phyloP scores from a whole-genome alignment of 1,140 invertebrate species.

The Drosophila carrolli region DNA sequence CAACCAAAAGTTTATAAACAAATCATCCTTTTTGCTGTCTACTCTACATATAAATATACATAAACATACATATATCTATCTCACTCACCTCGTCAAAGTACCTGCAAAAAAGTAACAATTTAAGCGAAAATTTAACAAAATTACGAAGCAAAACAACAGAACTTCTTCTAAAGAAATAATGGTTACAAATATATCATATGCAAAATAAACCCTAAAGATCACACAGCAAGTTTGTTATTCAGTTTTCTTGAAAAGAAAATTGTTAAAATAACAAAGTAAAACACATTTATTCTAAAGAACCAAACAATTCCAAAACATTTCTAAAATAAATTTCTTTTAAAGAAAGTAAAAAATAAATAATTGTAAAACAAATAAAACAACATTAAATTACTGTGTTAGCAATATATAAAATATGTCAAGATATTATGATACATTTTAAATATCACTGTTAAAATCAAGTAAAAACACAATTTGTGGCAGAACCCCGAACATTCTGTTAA shows the following conservation, averaged over 20 bases:
- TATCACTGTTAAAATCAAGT: background rate
- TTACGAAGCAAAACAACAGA: slow-evolving; percentile 19
- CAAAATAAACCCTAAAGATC: slow-evolving; percentile 12
- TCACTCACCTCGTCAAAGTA: slow-evolving; percentile 78
- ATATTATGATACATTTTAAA: slow-evolving; percentile 42
- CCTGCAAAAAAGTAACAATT: slow-evolving; percentile 56
- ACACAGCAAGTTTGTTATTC: slow-evolving; percentile 19
- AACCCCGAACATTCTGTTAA: slow-evolving; percentile 16
- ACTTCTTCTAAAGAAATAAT: slow-evolving; percentile 34
- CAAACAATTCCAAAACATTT: slow-evolving; percentile 31
- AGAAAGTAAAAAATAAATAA: slow-evolving; percentile 33
- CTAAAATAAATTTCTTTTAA: slow-evolving; percentile 31
- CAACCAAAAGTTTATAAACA: slow-evolving; percentile 45
- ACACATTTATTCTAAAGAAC: slow-evolving; percentile 37
- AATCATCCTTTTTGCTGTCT: slow-evolving; percentile 57
- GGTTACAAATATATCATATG: slow-evolving; percentile 6
- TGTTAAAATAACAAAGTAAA: slow-evolving; percentile 12
- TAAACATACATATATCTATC: slow-evolving; percentile 44
- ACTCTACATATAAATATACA: slow-evolving; percentile 40
- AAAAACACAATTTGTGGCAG: slow-evolving; percentile 3
- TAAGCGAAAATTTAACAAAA: background rate
- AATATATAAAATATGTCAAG: slow-evolving; percentile 19
- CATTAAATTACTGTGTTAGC: slow-evolving; percentile 15
- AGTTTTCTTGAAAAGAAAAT: slow-evolving; percentile 32
- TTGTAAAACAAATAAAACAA: slow-evolving; percentile 15